phyloP scores from a whole-genome alignment of 35 echinoderm and acorn worm species.

The Ophioderma brevispina region DNA sequence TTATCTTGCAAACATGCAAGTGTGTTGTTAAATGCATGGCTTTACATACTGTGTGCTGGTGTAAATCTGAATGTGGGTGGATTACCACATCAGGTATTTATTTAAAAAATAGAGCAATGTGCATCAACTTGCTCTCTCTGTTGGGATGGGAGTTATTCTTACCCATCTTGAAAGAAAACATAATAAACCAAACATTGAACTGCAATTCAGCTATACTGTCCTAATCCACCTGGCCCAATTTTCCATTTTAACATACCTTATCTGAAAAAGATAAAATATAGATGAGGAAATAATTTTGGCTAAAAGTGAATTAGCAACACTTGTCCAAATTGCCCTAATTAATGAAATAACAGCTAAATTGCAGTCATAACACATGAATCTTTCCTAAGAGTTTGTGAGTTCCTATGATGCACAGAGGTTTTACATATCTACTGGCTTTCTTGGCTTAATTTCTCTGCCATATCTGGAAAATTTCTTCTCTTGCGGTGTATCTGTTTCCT shows the following conservation, averaged over 20 bases:
- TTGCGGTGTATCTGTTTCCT: neutral
- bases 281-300: neutral
- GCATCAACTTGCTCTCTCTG: neutral
- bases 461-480: neutral
- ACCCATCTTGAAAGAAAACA: neutral
- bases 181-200: neutral
- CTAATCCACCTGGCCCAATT: neutral
- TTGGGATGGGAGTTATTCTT: neutral
- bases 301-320: neutral
- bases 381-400: neutral
- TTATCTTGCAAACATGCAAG: neutral
- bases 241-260: neutral
- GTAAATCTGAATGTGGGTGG: neutral
- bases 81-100: neutral
- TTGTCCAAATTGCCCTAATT: neutral
- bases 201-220: neutral
- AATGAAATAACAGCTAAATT: neutral
- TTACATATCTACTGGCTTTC: neutral
- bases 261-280: neutral
- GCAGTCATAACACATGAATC: neutral
- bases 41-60: neutral
- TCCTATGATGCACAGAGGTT: neutral
- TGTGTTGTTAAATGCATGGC: neutral
- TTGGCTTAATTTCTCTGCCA: neutral
- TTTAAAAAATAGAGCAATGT: neutral